Percentiles rank a stretch among this genome's conserved stretches.
Evolutionary conservation across 2,113 vertebrate genomes (phyloP).

Genomic region (Malurus melanocephalus): DNA sequence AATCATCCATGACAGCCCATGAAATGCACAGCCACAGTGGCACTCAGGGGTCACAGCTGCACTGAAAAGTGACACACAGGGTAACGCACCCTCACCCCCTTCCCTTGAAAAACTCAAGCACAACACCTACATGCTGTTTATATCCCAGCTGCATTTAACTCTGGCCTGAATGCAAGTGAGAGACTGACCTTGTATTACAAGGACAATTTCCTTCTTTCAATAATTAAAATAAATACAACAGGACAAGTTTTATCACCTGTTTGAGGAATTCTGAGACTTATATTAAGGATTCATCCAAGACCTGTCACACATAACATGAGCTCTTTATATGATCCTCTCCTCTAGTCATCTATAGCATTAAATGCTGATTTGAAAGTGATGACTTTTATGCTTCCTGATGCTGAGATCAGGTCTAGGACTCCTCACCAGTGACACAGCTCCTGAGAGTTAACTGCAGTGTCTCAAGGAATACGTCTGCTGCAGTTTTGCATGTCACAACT

Average conservation of each 20-base stretch:
- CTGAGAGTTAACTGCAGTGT: not conserved
- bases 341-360: not conserved
- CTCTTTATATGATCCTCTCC: not conserved
- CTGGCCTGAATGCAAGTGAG: not conserved
- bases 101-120: not conserved
- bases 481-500: not conserved
- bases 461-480: not conserved
- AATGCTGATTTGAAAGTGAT: not conserved
- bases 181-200: not conserved
- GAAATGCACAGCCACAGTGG: too few relatives aligned
- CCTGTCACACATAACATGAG: accelerated
- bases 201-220: not conserved
- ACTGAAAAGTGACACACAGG: accelerated
- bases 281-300: not conserved
- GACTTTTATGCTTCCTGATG: not conserved
- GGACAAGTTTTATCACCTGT: not conserved
- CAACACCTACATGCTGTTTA: not conserved
- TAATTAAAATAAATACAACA: not conserved
- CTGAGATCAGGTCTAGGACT: not conserved
- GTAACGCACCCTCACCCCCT: not conserved
- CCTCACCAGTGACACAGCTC: not conserved
- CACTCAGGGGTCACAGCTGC: not conserved
- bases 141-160: not conserved
- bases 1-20: not conserved
- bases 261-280: not conserved